phyloP scores from a whole-genome alignment of 2,797 vertebrate genomes.

The Clarias laeviceps region DNA sequence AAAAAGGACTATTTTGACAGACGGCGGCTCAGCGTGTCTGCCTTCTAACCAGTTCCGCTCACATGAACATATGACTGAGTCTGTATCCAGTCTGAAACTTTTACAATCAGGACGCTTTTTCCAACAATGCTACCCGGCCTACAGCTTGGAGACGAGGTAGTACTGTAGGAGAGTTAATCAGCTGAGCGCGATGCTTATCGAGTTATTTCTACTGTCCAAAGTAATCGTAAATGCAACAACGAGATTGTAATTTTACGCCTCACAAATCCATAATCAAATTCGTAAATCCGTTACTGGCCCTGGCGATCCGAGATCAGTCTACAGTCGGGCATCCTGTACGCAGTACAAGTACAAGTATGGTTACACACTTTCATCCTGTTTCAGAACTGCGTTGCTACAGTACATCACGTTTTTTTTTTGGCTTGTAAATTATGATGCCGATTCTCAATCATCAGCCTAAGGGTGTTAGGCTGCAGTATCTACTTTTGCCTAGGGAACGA shows the following conservation, averaged over 20 bases:
- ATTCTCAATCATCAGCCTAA: not conserved
- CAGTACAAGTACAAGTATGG: no score
- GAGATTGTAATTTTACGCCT: not conserved
- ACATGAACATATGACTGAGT: not conserved
- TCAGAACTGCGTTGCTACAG: not conserved
- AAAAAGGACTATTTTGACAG: slow-evolving; percentile 21
- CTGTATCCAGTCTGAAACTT: not conserved
- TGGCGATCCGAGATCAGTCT: not conserved
- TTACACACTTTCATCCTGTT: no score
- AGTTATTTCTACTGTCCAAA: not conserved
- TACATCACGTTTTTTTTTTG: no score
- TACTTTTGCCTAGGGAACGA: not conserved
- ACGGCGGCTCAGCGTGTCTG: slow-evolving; percentile 16
- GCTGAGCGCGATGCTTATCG: not conserved
- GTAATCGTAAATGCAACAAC: not conserved
- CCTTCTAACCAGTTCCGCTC: slow-evolving; percentile 19
- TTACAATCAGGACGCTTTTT: not conserved
- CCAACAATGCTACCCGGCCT: not conserved
- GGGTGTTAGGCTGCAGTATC: no score
- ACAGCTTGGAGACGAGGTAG: not conserved
- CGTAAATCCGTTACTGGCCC: slow-evolving; percentile 10
- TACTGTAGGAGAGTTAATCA: not conserved
- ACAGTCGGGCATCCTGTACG: not conserved
- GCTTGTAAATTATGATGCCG: not conserved
- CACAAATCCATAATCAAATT: slow-evolving; percentile 20